Conservation (phyloP, 2,888 invertebrate genomes). For the Agrotis clavis region DNA sequence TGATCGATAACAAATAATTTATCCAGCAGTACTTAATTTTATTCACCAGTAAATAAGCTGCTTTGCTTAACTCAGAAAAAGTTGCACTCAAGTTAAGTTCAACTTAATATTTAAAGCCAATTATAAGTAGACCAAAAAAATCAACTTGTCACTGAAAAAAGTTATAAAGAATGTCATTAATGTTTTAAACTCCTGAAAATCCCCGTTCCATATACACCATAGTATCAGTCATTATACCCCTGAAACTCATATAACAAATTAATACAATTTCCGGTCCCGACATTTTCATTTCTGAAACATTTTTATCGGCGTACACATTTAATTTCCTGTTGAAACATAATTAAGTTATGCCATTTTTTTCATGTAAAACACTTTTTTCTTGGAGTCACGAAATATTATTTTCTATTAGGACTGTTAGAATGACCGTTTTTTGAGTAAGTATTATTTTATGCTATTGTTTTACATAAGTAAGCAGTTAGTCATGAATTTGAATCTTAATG, state of each 20-base stretch:
- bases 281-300: constrained; percentile 68
- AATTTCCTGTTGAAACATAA: constrained; percentile 82
- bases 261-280: constrained; percentile 67
- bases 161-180: not conserved
- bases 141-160: not conserved
- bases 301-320: constrained; percentile 71
- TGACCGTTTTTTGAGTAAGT: constrained; percentile 51
- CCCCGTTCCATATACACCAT: not conserved
- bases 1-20: no score
- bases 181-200: not conserved
- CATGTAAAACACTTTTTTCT: constrained; percentile 67
- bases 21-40: no score
- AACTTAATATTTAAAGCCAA: not conserved
- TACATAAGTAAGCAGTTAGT: constrained; percentile 57
- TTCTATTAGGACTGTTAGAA: constrained; percentile 57
- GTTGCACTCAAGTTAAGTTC: no score
- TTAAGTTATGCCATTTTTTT: constrained; percentile 70
- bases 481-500: constrained; percentile 57
- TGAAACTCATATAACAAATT: constrained; percentile 62
- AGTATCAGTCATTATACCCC: constrained; percentile 28
- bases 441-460: constrained; percentile 64
- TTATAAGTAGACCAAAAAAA: not conserved
- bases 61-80: no score
- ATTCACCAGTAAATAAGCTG: no score
- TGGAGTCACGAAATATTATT: constrained; percentile 69